Conservation (phyloP, 2,797 vertebrate species). For the Phalanger gymnotis region DNA sequence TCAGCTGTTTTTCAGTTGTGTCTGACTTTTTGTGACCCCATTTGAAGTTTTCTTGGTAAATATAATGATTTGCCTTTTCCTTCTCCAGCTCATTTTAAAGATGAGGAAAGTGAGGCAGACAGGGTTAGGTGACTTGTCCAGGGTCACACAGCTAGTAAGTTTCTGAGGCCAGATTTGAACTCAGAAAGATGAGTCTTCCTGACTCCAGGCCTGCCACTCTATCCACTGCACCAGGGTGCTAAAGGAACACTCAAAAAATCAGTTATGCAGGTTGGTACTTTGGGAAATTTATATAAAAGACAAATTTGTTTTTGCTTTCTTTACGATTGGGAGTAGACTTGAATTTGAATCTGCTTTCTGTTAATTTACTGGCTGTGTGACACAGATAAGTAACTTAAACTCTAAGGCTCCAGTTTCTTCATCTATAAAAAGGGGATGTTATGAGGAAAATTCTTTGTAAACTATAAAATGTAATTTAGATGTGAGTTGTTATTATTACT, state of each 20-base stretch:
- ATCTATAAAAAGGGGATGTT: background rate
- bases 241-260: constrained; percentile 7
- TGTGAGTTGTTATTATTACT: background rate
- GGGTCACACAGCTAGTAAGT: background rate
- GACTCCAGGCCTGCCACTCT: background rate
- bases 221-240: background rate
- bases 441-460: background rate
- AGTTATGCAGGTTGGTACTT: background rate
- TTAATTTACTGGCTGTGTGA: background rate
- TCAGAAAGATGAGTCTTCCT: background rate
- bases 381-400: background rate
- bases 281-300: constrained; percentile 14
- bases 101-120: background rate
- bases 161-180: background rate
- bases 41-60: background rate
- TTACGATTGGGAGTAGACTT: background rate
- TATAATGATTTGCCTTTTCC: background rate
- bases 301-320: constrained; percentile 7
- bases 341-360: background rate
- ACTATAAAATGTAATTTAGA: background rate
- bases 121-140: background rate
- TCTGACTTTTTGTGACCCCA: background rate
- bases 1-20: background rate
- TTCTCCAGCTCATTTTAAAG: background rate
- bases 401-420: background rate